Base-by-base conservation (phyloP, 1,140 invertebrate genomes). In the Drosophila nasuta region DNA sequence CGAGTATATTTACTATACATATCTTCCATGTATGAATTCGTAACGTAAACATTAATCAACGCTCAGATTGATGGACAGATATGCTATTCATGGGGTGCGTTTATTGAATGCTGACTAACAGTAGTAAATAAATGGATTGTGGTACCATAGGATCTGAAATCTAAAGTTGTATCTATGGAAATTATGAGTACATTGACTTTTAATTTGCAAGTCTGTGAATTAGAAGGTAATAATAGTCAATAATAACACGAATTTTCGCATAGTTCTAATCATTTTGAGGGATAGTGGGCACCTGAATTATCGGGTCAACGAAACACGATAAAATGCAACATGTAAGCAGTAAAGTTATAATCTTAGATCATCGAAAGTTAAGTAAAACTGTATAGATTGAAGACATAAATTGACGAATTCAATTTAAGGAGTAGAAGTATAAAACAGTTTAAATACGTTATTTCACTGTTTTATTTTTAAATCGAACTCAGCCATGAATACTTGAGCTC, bases 11-110 rank as follows among this genome's bases (percentile, higher is more conserved):
- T 48, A 67, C 38, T 48, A 65, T 56, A 71, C 45, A 67, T 45
- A 43, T 56, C 54, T 67, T 54, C 62, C 43, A 28, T 79, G 63
- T 88, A 80, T 65, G 68, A 87, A 87, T 88, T 66, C 58, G 63
- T 74, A 77, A 38, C 38, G 80, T 64, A 87, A 88, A 87, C 77
- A 87, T 46, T 79, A 68, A 67, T 64, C 63, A 68, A 45, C 57
- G 59, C 59, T 28, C 67, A 38, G 65, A 65, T 41, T 72, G 73
- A 83, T 77, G 60, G 51, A 46, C 79, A 43, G 69, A 17, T 75
- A 70, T 68, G 59, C 74, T 25, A 45, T 57, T 56, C 60, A 30
- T 62, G 41, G 66, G 57, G 51, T 69, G 41, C 33, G 45, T 45
- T 56, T 60, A 58, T 56, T 67, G 35, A 56, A 8, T 10, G 35